Evolutionary conservation across 2,113 vertebrate species (phyloP), one percentile per base, ranked within the genome.

Genomic region (Eubucco bourcierii): DNA sequence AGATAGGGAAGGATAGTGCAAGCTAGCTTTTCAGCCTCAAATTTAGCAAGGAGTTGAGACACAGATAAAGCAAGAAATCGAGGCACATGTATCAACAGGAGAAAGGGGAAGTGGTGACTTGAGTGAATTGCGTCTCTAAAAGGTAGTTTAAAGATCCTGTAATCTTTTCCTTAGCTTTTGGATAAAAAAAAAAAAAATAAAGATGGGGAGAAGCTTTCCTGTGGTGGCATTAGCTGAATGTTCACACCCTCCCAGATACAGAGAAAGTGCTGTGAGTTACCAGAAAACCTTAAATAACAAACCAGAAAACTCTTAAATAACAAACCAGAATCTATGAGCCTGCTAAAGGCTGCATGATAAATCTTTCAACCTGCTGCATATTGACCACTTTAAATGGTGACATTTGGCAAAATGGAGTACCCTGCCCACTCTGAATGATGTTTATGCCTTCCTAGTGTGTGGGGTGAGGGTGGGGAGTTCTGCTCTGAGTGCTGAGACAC

Each of bases 391-490:
- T 67, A 37, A 64, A 73, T 81, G 47, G 65, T 50, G 46, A 55
- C 46, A 17, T 19, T 34, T 34, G 31, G 50, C 29, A 55, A 73
- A 67, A 58, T 39, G 17, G 21, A 23, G 23, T 9, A 31, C 41
- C 41, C 46, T 52, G 2, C 31, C 28, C 66, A 67, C 39, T 5
- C 1, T n/a, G 81, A 66, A 55, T 73, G 60, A 23, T 65, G 31
- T 37, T 56, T 72, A 11, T 1, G 2, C 16, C 27, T 46, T 73
- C 72, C 39, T 0, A 1, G 10, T 27, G 29, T 4, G 4, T 5
- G 5, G 39, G 60, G 16, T 39, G 34, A 23, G 70, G 24, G 21
- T 44, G 39, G 21, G 55, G 46, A 33, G 44, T 73, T 67, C 59
- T 72, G 20, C 52, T 82, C 41, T 5, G 52, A 37, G 23, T 15